phyloP scores from a whole-genome alignment of 2,888 invertebrate genomes.

The Caenorhabditis virilis region DNA sequence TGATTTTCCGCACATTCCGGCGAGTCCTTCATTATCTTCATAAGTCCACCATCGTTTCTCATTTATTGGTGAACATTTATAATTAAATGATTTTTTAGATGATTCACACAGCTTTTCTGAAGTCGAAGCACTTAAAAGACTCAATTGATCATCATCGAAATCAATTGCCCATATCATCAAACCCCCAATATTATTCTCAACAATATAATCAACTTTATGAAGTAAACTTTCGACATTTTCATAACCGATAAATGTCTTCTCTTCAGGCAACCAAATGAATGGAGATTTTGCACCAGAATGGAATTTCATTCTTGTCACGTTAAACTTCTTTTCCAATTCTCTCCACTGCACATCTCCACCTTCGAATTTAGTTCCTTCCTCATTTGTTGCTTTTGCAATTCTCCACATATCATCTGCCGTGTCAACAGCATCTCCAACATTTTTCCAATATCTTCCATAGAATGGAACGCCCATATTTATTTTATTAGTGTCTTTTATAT shows the following conservation, averaged over 20 bases:
- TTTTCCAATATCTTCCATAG: constrained; percentile 66
- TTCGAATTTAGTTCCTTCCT: constrained; percentile 49
- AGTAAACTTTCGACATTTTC: constrained; percentile 61
- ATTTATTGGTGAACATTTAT: constrained; percentile 61
- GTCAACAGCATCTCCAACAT: constrained; percentile 64
- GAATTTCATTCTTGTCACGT: constrained; percentile 35
- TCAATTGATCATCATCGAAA: constrained; percentile 61
- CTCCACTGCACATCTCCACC: constrained; percentile 64
- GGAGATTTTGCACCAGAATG: constrained; percentile 59
- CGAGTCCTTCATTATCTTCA: constrained; percentile 60
- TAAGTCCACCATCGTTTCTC: constrained; percentile 68
- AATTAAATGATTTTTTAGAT: constrained; percentile 31
- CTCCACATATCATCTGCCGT: constrained; percentile 66
- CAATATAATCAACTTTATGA: constrained; percentile 60
- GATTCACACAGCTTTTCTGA: constrained; percentile 11
- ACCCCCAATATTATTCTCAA: constrained; percentile 61
- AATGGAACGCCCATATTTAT: constrained; percentile 67
- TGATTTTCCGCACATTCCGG: constrained; percentile 65
- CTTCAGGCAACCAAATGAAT: constrained; percentile 54
- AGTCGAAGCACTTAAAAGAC: constrained; percentile 52
- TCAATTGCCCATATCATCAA: constrained; percentile 68
- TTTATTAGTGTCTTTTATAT: constrained; percentile 43
- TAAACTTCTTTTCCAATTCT: constrained; percentile 38
- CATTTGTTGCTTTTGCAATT: constrained; percentile 50
- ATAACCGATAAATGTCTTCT: constrained; percentile 60